phyloP scores from a whole-genome alignment of 1,140 invertebrate species.

The Orussus abietinus region DNA sequence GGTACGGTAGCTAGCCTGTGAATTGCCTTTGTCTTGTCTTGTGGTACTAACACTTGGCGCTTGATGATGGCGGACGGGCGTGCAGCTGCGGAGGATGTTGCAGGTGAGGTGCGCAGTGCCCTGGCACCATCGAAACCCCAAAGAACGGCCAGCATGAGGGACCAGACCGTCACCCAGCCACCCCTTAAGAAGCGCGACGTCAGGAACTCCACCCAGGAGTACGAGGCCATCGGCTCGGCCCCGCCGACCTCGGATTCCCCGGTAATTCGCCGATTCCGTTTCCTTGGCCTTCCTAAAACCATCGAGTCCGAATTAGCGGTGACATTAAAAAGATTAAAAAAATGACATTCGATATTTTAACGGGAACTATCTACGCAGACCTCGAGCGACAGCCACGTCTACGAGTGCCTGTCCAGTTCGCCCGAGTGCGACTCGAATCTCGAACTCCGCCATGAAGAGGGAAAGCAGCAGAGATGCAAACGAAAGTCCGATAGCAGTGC shows the following conservation, averaged over 20 bases:
- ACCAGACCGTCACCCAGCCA: constrained; percentile 45
- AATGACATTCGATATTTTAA: too few species aligned
- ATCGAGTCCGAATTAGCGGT: neutral
- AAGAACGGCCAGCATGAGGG: constrained; percentile 76
- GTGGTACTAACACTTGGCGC: constrained; percentile 50
- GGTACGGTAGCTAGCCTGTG: constrained; percentile 33
- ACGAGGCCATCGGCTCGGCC: constrained; percentile 29
- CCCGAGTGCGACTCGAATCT: constrained; percentile 60
- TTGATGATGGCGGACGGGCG: constrained; percentile 50
- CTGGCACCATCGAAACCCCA: constrained; percentile 75
- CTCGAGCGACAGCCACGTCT: constrained; percentile 54
- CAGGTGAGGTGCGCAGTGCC: constrained; percentile 71
- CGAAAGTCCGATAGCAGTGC: constrained; percentile 54
- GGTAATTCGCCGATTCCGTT: constrained; percentile 25
- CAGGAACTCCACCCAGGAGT: constrained; percentile 35
- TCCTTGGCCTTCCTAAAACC: constrained; percentile 1
- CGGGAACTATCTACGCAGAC: constrained; percentile 30
- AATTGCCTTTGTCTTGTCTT: constrained; percentile 50
- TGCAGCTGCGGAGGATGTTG: constrained; percentile 56
- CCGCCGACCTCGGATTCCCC: constrained; percentile 35
- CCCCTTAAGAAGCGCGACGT: constrained; percentile 29
- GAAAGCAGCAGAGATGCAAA: constrained; percentile 36
- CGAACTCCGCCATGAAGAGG: constrained; percentile 39
- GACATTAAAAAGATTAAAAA: neutral
- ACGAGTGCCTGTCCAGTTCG: constrained; percentile 65